Percentiles rank a stretch among this genome's conserved stretches.
phyloP scores from a whole-genome alignment of 2,113 vertebrate species.

The Mungos mungo region DNA sequence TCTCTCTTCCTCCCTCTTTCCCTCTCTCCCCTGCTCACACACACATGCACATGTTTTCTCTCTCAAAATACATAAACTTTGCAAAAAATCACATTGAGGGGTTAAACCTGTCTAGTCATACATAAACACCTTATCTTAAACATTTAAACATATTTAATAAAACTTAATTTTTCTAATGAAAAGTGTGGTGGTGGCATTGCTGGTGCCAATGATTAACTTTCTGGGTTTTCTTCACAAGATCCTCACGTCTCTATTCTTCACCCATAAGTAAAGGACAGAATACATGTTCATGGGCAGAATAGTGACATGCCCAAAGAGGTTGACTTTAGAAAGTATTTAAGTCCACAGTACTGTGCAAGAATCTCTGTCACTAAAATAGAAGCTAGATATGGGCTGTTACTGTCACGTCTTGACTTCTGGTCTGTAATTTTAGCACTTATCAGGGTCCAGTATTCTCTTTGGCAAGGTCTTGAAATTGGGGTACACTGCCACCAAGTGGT shows the following conservation, averaged over 20 bases:
- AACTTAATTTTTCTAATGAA: neutral
- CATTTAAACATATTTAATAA: neutral
- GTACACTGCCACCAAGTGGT: constrained; percentile 76
- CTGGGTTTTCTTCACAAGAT: neutral
- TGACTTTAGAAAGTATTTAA: neutral
- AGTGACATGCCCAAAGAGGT: neutral
- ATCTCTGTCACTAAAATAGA: constrained; percentile 42
- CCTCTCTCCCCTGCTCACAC: no score
- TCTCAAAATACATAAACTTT: no score
- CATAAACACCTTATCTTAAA: constrained; percentile 4
- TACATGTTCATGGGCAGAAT: neutral
- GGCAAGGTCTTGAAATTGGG: neutral
- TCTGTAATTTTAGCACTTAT: constrained; percentile 48
- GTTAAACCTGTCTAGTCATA: neutral
- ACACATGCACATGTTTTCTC: no score
- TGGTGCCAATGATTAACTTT: neutral
- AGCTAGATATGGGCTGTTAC: neutral
- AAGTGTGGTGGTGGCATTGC: neutral
- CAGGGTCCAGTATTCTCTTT: neutral
- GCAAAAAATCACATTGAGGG: neutral
- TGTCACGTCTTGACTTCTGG: neutral
- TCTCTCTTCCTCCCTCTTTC: no score
- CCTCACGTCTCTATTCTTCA: neutral
- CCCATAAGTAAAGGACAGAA: neutral
- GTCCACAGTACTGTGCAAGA: neutral